A percentile compares a stretch with the other conserved stretches of the same genome.
These are phyloP conservation scores for Anguilla megastoma DNA, from an alignment of 2,797 vertebrate genomes.

Conservation along the genomic window DNA sequence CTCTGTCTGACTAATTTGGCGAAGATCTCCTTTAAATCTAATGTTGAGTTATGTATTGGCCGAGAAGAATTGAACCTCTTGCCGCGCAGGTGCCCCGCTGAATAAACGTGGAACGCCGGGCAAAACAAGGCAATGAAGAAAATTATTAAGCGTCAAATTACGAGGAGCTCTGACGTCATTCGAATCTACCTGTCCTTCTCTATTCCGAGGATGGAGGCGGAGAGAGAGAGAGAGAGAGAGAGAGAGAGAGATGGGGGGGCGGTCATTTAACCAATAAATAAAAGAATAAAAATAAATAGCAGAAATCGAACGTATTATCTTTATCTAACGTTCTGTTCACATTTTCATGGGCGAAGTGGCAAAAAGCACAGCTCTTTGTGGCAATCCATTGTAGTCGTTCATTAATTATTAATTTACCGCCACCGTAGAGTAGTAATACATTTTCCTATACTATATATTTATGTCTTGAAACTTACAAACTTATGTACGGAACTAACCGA, in stretches of 20 bases:
- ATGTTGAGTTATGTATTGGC: neutral
- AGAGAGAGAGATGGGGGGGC: neutral
- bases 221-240: conserved; percentile 8
- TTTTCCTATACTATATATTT: too few relatives aligned
- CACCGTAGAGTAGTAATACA: too few relatives aligned
- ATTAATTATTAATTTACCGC: too few relatives aligned
- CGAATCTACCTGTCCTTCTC: conserved; percentile 76
- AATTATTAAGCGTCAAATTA: conserved; percentile 86
- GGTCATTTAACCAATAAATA: too few relatives aligned
- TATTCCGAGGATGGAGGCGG: conserved; percentile 65
- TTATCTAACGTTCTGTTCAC: too few relatives aligned
- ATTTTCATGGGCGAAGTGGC: too few relatives aligned
- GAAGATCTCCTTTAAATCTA: neutral
- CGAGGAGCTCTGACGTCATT: conserved; percentile 88
- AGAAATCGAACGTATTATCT: too few relatives aligned
- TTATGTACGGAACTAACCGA: too few relatives aligned
- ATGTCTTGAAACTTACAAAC: too few relatives aligned
- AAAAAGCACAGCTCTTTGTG: too few relatives aligned
- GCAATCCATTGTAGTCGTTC: too few relatives aligned
- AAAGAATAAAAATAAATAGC: too few relatives aligned
- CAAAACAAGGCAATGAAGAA: conserved; percentile 61
- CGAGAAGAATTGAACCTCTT: conserved; percentile 44
- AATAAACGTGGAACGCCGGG: conserved; percentile 53
- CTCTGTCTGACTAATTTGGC: neutral
- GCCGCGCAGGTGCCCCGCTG: conserved; percentile 47